Percentiles rank a stretch among this genome's conserved stretches.
These are phyloP conservation scores for Thalassarche chlororhynchos DNA, from an alignment of 2,113 vertebrate genomes.

Conservation along the genomic window DNA sequence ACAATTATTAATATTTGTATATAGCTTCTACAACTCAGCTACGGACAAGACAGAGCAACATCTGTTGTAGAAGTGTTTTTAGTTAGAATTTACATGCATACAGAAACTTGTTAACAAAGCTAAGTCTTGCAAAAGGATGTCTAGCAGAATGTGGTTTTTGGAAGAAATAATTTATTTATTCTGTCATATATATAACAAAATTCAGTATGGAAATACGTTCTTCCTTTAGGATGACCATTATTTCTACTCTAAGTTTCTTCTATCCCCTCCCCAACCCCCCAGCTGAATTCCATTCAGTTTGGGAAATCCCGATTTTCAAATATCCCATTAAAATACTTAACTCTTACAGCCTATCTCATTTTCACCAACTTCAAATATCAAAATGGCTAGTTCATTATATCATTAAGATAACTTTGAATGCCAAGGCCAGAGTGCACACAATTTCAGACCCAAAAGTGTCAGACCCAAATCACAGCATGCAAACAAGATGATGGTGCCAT, in stretches of 20 bases:
- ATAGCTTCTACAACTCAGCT: not conserved
- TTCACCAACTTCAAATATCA: not conserved
- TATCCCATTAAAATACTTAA: not conserved
- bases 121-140: not conserved
- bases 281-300: not conserved
- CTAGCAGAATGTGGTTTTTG: not conserved
- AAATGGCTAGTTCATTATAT: not conserved
- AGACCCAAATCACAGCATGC: not conserved
- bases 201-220: not conserved
- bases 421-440: not conserved
- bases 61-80: not conserved
- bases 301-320: not conserved
- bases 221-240: not conserved
- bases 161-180: not conserved
- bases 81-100: not conserved
- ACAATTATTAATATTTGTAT: not conserved
- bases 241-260: not conserved
- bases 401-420: not conserved
- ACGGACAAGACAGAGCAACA: not conserved
- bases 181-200: not conserved
- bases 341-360: not conserved
- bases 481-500: not conserved
- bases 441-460: not conserved
- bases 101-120: not conserved
- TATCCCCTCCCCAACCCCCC: not conserved